These are phyloP conservation scores for Leptinotarsa undecemlineata DNA, from an alignment of 1,140 invertebrate genomes.

Conservation along the genomic window DNA sequence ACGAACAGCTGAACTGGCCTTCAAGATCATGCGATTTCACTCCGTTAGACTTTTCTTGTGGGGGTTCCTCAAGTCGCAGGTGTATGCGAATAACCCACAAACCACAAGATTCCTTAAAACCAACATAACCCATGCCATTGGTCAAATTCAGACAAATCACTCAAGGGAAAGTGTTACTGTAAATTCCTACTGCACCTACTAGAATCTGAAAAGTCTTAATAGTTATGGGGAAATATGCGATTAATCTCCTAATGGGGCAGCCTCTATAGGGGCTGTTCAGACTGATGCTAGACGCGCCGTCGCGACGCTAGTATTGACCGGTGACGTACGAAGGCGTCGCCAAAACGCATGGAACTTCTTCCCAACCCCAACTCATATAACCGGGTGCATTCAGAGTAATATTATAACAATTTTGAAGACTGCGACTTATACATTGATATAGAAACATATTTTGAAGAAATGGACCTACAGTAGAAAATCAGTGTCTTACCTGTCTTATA, in stretches of 20 bases:
- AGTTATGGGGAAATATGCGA: too few relatives aligned
- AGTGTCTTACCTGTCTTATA: neutral
- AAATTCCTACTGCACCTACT: too few relatives aligned
- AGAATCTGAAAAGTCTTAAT: too few relatives aligned
- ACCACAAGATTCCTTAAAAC: too few relatives aligned
- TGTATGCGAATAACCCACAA: too few relatives aligned
- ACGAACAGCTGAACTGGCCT: too few relatives aligned
- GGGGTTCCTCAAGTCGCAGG: too few relatives aligned
- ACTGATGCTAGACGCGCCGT: conserved; percentile 46
- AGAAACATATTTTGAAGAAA: neutral
- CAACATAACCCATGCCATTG: too few relatives aligned
- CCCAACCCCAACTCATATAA: conserved; percentile 6
- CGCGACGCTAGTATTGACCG: conserved; percentile 52
- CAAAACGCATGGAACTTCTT: conserved; percentile 35
- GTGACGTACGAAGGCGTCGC: conserved; percentile 52
- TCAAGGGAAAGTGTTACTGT: too few relatives aligned
- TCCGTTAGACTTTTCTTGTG: too few relatives aligned
- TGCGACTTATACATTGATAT: neutral
- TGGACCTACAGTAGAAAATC: neutral
- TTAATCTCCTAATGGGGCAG: neutral
- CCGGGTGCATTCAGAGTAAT: conserved; percentile 14
- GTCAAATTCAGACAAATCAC: too few relatives aligned
- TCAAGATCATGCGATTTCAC: too few relatives aligned
- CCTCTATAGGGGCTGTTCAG: conserved; percentile 11
- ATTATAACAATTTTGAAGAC: neutral